These are phyloP conservation scores for Leptoteleia sp. DNA, from an alignment of 1,140 invertebrate species.

Conservation along the genomic window DNA sequence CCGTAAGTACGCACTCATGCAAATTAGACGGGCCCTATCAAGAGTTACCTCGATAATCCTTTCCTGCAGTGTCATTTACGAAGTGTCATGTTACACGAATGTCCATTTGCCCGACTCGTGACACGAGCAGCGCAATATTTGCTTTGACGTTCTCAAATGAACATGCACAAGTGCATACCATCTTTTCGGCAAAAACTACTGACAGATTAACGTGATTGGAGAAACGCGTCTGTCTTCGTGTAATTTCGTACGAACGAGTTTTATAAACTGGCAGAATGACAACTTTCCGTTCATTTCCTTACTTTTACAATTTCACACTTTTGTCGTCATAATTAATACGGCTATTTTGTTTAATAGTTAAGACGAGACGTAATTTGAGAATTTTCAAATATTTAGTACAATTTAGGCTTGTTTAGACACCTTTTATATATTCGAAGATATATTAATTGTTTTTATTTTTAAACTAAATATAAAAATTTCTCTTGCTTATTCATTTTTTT, in stretches of 20 bases:
- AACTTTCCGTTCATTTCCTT: no score
- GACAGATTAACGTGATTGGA: slow-evolving; percentile 31
- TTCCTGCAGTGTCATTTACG: slow-evolving; percentile 57
- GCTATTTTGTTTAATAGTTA: no score
- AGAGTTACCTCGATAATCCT: slow-evolving; percentile 50
- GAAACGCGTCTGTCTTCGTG: slow-evolving; percentile 11
- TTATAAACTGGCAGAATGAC: no score
- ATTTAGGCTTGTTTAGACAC: no score
- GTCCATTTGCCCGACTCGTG: slow-evolving; percentile 28
- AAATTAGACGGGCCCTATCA: slow-evolving; percentile 56
- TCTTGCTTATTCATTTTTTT: no score
- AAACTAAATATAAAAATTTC: no score
- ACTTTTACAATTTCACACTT: no score
- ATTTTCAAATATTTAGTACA: no score
- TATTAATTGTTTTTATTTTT: no score
- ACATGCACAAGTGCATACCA: slow-evolving; percentile 26
- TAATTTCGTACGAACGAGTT: slow-evolving; percentile 1
- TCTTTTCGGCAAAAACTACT: slow-evolving; percentile 29
- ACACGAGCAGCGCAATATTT: slow-evolving; percentile 38
- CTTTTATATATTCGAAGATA: no score
- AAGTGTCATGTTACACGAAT: slow-evolving; percentile 55
- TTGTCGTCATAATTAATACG: no score
- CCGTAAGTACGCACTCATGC: slow-evolving; percentile 59
- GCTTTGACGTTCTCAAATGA: slow-evolving; percentile 46
- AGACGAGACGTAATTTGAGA: no score